Evolutionary conservation across 2,113 vertebrate genomes (phyloP), one percentile per base, ranked within the genome.

Genomic region (Symphodus melops): DNA sequence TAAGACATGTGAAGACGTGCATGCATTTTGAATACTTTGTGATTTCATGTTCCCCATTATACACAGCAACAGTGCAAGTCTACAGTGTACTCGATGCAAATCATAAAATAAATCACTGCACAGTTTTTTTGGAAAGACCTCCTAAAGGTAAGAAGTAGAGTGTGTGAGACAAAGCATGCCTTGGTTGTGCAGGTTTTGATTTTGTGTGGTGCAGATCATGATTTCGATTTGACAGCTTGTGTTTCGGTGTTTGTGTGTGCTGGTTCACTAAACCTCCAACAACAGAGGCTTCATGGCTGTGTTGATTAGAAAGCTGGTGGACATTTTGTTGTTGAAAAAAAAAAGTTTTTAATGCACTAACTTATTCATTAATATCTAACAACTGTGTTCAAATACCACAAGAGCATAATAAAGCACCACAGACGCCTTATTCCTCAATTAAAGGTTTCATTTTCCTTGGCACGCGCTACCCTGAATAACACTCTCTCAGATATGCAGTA

Each of bases 281-380:
- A 61, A 46, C 59, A 51, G n/a, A 82, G 33, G 36, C 33, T 2
- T 9, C 10, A 19, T 67, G 49, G n/a, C 49, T 71, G 12, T 61
- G 23, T 65, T n/a, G 44, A 54, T 4, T 37, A 16, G 7, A 37
- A 8, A 7, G 9, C 58, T 63, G 58, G n/a, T 68, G 8, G 14
- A 33, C 4, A 19, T 17, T 36, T 10, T 8, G 2, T 5, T 62
- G 14, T 64, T 12, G 20, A 51, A 37, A 51, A 4, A 1, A 5
- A 33, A 55, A 2, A 1, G 41, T 28, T 65, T 57, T 51, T 4
- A 68, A 20, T 12, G 17, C 41, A 44, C 16, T 36, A 25, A 64
- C 42, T 44, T 28, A 21, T 25, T 44, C 12, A 36, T 5, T 13
- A 5, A 42, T 67, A 33, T 53, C 55, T 4, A 41, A 67, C 20